Conservation (phyloP, 2,113 vertebrate species). For the Hippocampus abdominalis region DNA sequence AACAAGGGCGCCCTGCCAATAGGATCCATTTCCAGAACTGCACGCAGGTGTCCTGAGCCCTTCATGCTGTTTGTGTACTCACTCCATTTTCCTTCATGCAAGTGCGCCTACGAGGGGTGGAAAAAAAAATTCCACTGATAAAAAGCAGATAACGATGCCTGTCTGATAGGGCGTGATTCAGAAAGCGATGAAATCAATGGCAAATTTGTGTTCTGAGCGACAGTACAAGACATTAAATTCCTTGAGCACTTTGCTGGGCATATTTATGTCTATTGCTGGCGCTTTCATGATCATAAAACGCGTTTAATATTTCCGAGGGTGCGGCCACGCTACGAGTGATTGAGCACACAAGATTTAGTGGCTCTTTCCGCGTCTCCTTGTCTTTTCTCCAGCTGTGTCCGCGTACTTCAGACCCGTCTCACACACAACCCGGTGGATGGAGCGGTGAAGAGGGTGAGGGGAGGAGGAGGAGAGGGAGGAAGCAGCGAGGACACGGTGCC, state of each 20-base stretch:
- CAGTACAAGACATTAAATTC: slow-evolving; percentile 64
- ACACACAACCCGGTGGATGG: slow-evolving; percentile 24
- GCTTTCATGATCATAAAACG: slow-evolving; percentile 69
- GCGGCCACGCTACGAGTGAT: slow-evolving; percentile 62
- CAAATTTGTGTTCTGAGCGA: slow-evolving; percentile 58
- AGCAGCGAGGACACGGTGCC: slow-evolving; percentile 56
- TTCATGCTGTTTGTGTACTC: slow-evolving; percentile 12
- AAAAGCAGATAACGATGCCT: slow-evolving; percentile 53
- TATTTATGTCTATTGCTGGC: slow-evolving; percentile 60
- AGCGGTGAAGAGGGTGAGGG: slow-evolving; percentile 5
- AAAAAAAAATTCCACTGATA: slow-evolving; percentile 34
- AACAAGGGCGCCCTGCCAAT: slow-evolving; percentile 44
- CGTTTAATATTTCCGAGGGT: slow-evolving; percentile 70
- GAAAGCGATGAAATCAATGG: slow-evolving; percentile 59
- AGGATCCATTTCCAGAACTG: slow-evolving; percentile 38
- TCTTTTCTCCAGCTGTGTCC: slow-evolving; percentile 60
- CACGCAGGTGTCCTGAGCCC: slow-evolving; percentile 18
- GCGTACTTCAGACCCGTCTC: slow-evolving; percentile 53
- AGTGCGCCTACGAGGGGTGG: not conserved
- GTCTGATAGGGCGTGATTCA: slow-evolving; percentile 26
- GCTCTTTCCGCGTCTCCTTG: slow-evolving; percentile 36
- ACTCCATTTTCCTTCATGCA: slow-evolving; percentile 15
- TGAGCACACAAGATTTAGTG: slow-evolving; percentile 62
- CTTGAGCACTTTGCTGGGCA: slow-evolving; percentile 50
- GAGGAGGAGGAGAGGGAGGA: not conserved